Evolutionary conservation across 2,888 invertebrate species (phyloP).

Genomic region (Listrodromus nycthemerus): DNA sequence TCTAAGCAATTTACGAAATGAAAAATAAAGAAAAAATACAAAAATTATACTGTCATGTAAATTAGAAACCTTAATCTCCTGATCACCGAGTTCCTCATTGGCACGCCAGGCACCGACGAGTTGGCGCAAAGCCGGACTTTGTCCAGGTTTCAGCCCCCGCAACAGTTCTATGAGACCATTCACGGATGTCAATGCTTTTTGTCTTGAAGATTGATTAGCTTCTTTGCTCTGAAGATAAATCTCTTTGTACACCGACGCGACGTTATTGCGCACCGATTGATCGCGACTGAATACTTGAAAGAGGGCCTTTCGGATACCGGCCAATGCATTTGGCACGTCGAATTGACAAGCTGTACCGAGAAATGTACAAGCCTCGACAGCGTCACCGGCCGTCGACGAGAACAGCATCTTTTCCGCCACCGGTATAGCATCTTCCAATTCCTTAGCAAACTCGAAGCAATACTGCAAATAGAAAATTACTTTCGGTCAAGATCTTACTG

Average conservation of each 20-base stretch:
- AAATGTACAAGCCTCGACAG: conserved; percentile 95
- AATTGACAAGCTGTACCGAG: conserved; percentile 93
- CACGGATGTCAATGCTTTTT: conserved; percentile 74
- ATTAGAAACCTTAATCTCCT: conserved; percentile 76
- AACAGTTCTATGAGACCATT: conserved; percentile 78
- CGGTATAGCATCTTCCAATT: conserved; percentile 86
- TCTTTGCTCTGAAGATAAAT: conserved; percentile 75
- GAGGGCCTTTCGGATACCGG: conserved; percentile 85
- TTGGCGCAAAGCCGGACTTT: conserved; percentile 78
- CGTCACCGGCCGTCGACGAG: conserved; percentile 91
- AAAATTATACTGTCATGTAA: background rate
- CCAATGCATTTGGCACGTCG: conserved; percentile 90
- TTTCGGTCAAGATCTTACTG: too few species aligned
- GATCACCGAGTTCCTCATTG: conserved; percentile 74
- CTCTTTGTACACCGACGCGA: conserved; percentile 79
- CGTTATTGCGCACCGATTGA: conserved; percentile 79
- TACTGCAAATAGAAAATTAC: conserved; percentile 81
- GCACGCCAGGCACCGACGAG: conserved; percentile 78
- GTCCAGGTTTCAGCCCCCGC: conserved; percentile 77
- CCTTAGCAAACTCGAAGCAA: conserved; percentile 85
- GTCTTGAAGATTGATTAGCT: conserved; percentile 73
- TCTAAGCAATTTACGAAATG: background rate
- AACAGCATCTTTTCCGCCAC: conserved; percentile 91
- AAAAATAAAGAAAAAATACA: conserved; percentile 1
- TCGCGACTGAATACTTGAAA: conserved; percentile 80